Evolutionary conservation across 2,888 invertebrate species (phyloP).

Genomic region (Augochlorella aurata): DNA sequence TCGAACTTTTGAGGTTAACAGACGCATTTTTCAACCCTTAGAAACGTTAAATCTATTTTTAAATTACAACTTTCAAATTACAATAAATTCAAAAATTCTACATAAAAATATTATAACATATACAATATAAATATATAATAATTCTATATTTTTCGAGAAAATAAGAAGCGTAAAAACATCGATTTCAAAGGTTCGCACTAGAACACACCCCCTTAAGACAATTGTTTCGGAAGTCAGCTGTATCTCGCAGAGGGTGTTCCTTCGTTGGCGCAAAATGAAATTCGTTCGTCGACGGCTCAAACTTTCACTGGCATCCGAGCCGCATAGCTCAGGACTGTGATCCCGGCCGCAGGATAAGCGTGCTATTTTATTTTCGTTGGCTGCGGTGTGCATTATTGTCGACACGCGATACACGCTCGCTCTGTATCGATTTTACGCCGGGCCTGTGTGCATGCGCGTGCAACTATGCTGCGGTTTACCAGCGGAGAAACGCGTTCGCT

Average conservation of each 20-base stretch:
- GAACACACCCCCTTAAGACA: too few relatives aligned
- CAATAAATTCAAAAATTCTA: too few relatives aligned
- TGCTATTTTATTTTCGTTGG: conserved; percentile 43
- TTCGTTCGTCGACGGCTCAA: not conserved
- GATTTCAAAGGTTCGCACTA: too few relatives aligned
- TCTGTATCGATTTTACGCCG: conserved; percentile 3
- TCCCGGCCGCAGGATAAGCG: conserved; percentile 20
- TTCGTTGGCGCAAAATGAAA: not conserved
- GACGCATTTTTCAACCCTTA: too few relatives aligned
- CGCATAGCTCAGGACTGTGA: conserved; percentile 20
- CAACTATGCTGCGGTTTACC: conserved; percentile 34
- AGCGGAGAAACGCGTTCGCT: conserved; percentile 18
- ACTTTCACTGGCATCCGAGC: conserved; percentile 24
- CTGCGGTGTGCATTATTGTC: conserved; percentile 28
- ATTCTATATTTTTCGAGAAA: too few relatives aligned
- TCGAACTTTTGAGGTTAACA: too few relatives aligned
- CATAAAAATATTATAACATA: too few relatives aligned
- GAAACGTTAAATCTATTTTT: too few relatives aligned
- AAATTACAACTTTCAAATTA: too few relatives aligned
- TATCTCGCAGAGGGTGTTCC: not conserved
- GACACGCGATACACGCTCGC: conserved; percentile 39
- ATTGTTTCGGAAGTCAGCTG: too few relatives aligned
- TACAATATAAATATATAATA: too few relatives aligned
- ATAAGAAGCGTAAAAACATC: too few relatives aligned
- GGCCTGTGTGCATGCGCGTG: conserved; percentile 2